Evolutionary conservation across 2,888 invertebrate genomes (phyloP), one percentile per base, ranked within the genome.

Genomic region (Nephrotoma flavescens): DNA sequence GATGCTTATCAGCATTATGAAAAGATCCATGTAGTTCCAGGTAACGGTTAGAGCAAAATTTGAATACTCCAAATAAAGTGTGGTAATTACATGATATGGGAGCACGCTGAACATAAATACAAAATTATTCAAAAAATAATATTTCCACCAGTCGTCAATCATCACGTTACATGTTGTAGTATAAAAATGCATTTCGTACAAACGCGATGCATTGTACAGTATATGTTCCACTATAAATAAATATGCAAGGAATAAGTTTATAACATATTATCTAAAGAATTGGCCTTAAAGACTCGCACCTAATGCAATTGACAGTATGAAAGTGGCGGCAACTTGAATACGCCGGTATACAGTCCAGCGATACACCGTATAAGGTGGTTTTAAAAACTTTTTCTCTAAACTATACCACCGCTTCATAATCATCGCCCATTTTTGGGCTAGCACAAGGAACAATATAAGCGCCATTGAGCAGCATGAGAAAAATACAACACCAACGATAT

Each of bases 11-110:
- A 95, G 90, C 89, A 95, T 95, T 19, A 96, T 94, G 87, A 96
- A 94, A 44, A 95, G 90, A 89, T 96, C 96, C 90, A 95, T 94
- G 88, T 94, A 95, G 89, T 95, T 96, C 96, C 96, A 96, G 42
- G n/a, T 15, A 12, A 85, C 41, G 4, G 84, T 85, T 41, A 85
- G 15, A 1, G 84, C 41, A 41, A 85, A 15, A n/a, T 85, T 85
- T 1, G 15, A 12, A 41, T 41, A 85, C 84, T 83, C 83, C 41
- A 83, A 83, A 83, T 83, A 83, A 41, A 83, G 11, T 19, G 83
- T 83, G 0, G 41, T 85, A 11, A 85, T 12, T 42, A 85, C 9
- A 85, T 85, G 41, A 41, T 85, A 85, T 9, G 84, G 84, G 2
- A 85, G 11, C 1, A 41, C 3, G 4, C 42, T 12, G n/a, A 85